phyloP scores from a whole-genome alignment of 2,888 invertebrate species.

The Rhaphigaster nebulosa region DNA sequence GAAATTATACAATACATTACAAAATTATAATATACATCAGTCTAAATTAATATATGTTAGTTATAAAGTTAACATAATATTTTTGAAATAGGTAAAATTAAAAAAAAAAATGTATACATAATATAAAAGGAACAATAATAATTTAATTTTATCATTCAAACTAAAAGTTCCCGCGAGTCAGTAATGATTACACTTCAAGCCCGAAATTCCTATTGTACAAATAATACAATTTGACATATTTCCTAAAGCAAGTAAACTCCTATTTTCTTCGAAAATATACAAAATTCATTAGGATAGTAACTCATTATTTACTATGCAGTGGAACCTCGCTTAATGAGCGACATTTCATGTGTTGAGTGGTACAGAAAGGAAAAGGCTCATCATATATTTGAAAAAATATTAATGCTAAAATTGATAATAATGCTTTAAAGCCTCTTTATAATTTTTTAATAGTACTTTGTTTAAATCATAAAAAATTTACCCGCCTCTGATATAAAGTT shows the following conservation, averaged over 20 bases:
- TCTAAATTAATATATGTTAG: slow-evolving; percentile 31
- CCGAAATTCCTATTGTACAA: neutral
- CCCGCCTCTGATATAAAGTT: neutral
- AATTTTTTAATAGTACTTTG: neutral
- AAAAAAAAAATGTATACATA: neutral
- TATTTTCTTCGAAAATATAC: too few species aligned
- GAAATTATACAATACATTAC: slow-evolving; percentile 6
- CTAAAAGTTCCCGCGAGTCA: neutral
- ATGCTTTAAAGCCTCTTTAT: neutral
- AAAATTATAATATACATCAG: slow-evolving; percentile 41
- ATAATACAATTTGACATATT: too few species aligned
- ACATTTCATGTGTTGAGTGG: too few species aligned
- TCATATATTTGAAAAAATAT: too few species aligned
- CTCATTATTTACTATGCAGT: too few species aligned
- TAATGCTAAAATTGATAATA: too few species aligned
- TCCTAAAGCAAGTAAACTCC: too few species aligned
- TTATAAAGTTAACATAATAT: slow-evolving; percentile 34
- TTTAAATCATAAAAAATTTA: neutral
- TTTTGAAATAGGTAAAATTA: neutral
- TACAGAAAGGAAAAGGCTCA: too few species aligned
- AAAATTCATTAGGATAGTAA: too few species aligned
- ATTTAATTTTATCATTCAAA: neutral
- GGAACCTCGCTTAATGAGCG: too few species aligned
- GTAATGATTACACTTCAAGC: too few species aligned
- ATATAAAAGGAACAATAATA: neutral